A percentile compares a stretch with the other conserved stretches of the same genome.
These are phyloP conservation scores for Scaptomyza reducta DNA, from an alignment of 2,888 invertebrate genomes.

Conservation along the genomic window DNA sequence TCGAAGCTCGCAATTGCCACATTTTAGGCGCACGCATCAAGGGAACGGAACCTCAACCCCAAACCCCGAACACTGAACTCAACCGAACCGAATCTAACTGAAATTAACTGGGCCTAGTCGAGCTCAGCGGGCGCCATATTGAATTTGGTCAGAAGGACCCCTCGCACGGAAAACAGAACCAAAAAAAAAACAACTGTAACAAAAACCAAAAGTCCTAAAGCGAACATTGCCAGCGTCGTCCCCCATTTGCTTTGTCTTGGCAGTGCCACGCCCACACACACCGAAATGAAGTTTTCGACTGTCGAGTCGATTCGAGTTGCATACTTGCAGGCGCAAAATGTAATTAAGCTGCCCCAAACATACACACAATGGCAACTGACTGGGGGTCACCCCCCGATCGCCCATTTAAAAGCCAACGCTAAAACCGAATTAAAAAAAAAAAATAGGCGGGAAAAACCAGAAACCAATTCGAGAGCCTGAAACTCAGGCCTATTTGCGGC, in stretches of 20 bases:
- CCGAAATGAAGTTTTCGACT: slow-evolving; percentile 52
- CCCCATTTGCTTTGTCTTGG: neutral
- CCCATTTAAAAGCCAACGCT: slow-evolving; percentile 24
- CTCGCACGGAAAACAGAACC: slow-evolving; percentile 9
- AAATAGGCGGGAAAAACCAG: neutral
- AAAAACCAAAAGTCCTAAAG: slow-evolving; percentile 10
- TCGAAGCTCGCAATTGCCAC: slow-evolving; percentile 32
- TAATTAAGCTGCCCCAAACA: slow-evolving; percentile 66
- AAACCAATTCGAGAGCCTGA: slow-evolving; percentile 5
- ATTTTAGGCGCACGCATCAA: slow-evolving; percentile 46
- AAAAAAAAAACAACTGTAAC: slow-evolving; percentile 21
- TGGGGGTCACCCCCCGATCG: too few relatives aligned
- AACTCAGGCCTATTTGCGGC: slow-evolving; percentile 9
- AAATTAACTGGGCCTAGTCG: neutral
- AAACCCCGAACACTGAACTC: slow-evolving; percentile 3
- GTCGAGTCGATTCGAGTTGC: slow-evolving; percentile 47
- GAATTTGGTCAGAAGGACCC: slow-evolving; percentile 46
- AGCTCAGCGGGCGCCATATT: slow-evolving; percentile 36
- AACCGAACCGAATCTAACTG: neutral
- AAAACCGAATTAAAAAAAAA: slow-evolving; percentile 1
- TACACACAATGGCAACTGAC: too few relatives aligned
- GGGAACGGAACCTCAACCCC: neutral
- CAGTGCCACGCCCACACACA: slow-evolving; percentile 37
- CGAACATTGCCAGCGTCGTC: neutral
- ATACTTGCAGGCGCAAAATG: slow-evolving; percentile 78